These are phyloP conservation scores for Anolis carolinensis DNA, from an alignment of 2,113 vertebrate species.

Conservation along the genomic window DNA sequence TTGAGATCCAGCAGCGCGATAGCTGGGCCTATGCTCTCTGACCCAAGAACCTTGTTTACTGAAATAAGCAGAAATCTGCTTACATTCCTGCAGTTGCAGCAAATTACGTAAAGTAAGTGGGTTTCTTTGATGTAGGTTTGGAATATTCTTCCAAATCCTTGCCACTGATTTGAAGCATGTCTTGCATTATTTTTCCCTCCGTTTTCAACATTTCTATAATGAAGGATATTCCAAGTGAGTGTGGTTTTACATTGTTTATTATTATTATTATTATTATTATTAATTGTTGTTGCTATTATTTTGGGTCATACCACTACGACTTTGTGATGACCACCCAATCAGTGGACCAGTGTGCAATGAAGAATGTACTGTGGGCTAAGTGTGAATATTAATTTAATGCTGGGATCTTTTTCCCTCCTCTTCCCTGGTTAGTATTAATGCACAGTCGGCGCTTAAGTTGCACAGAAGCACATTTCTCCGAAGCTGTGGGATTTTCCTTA, in stretches of 20 bases:
- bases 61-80: slow-evolving; percentile 21
- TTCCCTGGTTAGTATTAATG: slow-evolving; percentile 61
- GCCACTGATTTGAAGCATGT: slow-evolving; percentile 67
- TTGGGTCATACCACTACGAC: slow-evolving; percentile 14
- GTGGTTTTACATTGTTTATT: slow-evolving; percentile 39
- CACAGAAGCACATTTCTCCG: slow-evolving; percentile 78
- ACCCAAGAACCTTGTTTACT: slow-evolving; percentile 45
- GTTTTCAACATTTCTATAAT: slow-evolving; percentile 59
- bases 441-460: slow-evolving; percentile 73
- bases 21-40: slow-evolving; percentile 36
- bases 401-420: slow-evolving; percentile 53
- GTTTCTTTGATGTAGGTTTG: slow-evolving; percentile 48
- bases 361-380: slow-evolving; percentile 38
- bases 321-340: slow-evolving; percentile 54
- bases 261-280: neutral
- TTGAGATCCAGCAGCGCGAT: slow-evolving; percentile 10
- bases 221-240: slow-evolving; percentile 51
- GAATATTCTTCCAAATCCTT: slow-evolving; percentile 62
- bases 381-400: slow-evolving; percentile 57
- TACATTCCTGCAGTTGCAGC: neutral
- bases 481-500: slow-evolving; percentile 68
- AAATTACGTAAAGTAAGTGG: slow-evolving; percentile 42
- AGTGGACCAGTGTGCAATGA: slow-evolving; percentile 61
- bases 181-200: slow-evolving; percentile 29
- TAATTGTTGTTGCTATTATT: neutral